Conservation (phyloP, 2,797 vertebrate species). For the Buceros bicornis region DNA sequence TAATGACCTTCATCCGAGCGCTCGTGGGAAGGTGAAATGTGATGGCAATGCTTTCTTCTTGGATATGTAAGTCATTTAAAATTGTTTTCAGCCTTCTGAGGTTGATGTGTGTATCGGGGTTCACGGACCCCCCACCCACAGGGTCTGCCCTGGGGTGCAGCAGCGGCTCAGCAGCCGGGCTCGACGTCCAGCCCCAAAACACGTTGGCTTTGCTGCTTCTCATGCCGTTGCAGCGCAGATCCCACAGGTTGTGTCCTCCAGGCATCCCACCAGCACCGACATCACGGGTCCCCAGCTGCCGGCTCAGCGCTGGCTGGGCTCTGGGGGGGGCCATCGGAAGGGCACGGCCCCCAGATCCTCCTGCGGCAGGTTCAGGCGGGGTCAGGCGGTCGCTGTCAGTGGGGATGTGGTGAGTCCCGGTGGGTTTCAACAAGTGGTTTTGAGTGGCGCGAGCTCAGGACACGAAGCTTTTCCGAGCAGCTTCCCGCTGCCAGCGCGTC, state of each 20-base stretch:
- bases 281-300: rapidly evolving
- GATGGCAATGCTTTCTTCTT: not conserved
- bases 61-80: not conserved
- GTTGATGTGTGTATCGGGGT: rapidly evolving
- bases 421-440: not conserved
- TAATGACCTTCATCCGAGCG: not conserved
- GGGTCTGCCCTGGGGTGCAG: not conserved
- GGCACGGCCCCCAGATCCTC: not conserved
- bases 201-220: not conserved
- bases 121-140: not conserved
- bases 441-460: not conserved
- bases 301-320: not conserved
- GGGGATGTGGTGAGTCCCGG: not conserved
- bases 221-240: rapidly evolving
- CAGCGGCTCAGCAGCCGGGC: not conserved
- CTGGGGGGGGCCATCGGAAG: not conserved
- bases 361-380: not conserved
- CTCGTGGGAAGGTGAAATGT: rapidly evolving
- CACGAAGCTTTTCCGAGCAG: not conserved
- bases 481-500: not conserved
- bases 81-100: not conserved
- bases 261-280: not conserved
- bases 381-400: too few relatives aligned
- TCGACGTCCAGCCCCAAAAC: rapidly evolving
- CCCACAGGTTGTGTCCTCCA: not conserved